phyloP scores from a whole-genome alignment of 2,888 invertebrate genomes.

The Chrysopilus asiliformis region DNA sequence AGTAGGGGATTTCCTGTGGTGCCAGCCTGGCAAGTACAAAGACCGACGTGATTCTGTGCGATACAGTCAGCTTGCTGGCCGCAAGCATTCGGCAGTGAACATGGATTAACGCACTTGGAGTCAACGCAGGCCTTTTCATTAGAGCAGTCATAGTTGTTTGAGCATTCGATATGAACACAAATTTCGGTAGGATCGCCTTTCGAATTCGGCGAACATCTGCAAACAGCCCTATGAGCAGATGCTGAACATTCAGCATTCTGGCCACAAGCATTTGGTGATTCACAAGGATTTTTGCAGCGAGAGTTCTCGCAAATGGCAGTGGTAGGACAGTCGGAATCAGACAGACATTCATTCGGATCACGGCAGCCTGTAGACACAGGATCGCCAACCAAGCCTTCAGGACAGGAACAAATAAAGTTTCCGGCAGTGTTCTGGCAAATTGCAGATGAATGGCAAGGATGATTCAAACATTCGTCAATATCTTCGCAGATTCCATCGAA shows the following conservation, averaged over 20 bases:
- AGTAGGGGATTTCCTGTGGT: slow-evolving; percentile 75
- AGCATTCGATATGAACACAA: slow-evolving; percentile 63
- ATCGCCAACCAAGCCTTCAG: slow-evolving; percentile 68
- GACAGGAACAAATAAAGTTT: slow-evolving; percentile 62
- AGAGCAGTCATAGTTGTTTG: slow-evolving; percentile 62
- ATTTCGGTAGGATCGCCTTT: slow-evolving; percentile 60
- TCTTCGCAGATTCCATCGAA: slow-evolving; percentile 57
- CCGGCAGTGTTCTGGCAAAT: slow-evolving; percentile 67
- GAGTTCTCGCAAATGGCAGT: slow-evolving; percentile 62
- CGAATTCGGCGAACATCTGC: slow-evolving; percentile 61
- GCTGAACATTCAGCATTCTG: slow-evolving; percentile 61
- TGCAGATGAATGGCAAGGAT: slow-evolving; percentile 69
- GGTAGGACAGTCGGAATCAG: slow-evolving; percentile 65
- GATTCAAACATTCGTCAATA: slow-evolving; percentile 62
- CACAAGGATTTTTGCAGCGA: slow-evolving; percentile 67
- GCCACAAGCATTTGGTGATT: slow-evolving; percentile 51
- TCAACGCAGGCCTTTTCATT: slow-evolving; percentile 60
- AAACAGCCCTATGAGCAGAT: slow-evolving; percentile 52
- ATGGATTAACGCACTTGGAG: slow-evolving; percentile 69
- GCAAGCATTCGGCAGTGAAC: slow-evolving; percentile 66
- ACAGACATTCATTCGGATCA: slow-evolving; percentile 68
- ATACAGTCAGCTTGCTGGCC: slow-evolving; percentile 67
- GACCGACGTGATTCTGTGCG: slow-evolving; percentile 62
- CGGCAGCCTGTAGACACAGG: slow-evolving; percentile 58
- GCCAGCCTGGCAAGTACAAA: slow-evolving; percentile 73